Evolutionary conservation across 2,113 vertebrate genomes (phyloP), one percentile per base, ranked within the genome.

Genomic region (Neolamprologus toae): DNA sequence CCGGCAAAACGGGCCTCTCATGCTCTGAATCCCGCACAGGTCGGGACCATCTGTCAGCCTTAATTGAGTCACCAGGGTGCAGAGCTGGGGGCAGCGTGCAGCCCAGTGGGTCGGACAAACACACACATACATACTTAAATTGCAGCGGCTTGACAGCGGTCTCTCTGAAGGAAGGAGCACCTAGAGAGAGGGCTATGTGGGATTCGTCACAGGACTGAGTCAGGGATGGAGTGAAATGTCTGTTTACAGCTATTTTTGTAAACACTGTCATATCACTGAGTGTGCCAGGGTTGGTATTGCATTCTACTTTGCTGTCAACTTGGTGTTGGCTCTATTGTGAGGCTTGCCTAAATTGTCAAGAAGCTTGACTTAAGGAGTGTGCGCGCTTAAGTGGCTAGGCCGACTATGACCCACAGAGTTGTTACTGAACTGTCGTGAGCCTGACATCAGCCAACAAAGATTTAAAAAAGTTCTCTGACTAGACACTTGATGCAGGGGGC

Each of bases 51-150:
- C 96, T 97, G 96, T 96, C 95, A 90, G 92, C 76, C 91, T 88
- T 96, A 96, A 97, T 96, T 96, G 96, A 96, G 95, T 96, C 96
- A 95, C 96, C 86, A 82, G 96, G 96, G 96, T 95, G 94, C 93
- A 92, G 80, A 88, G 87, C 94, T 93, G 71, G 87, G 93, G 92
- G 94, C 92, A 87, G 49, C 51, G 12, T 85, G 82, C 80, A 84
- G 81, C 88, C 93, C 88, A 93, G 86, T 85, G 89, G 94, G 92
- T 90, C 86, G 16, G 63, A 91, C 94, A 95, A 94, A 93, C 92
- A 95, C 92, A 89, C 47, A 63, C 81, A 87, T 87, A 81, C 86
- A 86, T 82, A 90, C 82, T 91, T 88, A 91, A 91, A 89, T 73
- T 17, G 6, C 16, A n/a, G 79, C 82, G 81, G 51, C 84, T 91